Evolutionary conservation across 2,888 invertebrate species (phyloP).

Genomic region (Fabriciana adippe): DNA sequence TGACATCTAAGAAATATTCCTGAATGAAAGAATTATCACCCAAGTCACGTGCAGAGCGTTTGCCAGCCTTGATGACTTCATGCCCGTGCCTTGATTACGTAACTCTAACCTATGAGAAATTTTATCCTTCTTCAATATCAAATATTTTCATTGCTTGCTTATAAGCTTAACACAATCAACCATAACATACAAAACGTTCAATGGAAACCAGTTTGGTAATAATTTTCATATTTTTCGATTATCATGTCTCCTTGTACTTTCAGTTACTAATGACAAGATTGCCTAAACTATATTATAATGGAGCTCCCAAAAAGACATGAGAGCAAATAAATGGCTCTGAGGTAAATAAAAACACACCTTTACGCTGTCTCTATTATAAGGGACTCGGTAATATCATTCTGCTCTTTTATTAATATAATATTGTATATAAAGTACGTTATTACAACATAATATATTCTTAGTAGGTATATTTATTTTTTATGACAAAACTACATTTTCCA

Average conservation of each 20-base stretch:
- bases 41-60: conserved; percentile 56
- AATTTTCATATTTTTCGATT: background rate
- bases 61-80: conserved; percentile 56
- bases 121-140: background rate
- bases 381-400: no score
- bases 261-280: conserved; percentile 24
- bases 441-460: no score
- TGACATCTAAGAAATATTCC: conserved; percentile 35
- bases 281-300: conserved; percentile 23
- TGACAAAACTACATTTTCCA: no score
- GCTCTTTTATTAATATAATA: no score
- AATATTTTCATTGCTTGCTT: conserved; percentile 14
- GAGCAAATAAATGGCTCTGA: conserved; percentile 11
- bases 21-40: conserved; percentile 46
- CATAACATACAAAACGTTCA: background rate
- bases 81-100: conserved; percentile 49
- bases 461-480: no score
- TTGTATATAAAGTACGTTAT: no score
- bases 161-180: background rate
- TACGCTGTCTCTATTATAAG: no score
- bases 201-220: conserved; percentile 12
- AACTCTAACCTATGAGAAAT: conserved; percentile 18
- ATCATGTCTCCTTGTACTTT: conserved; percentile 1
- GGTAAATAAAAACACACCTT: background rate
- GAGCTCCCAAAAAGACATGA: conserved; percentile 8